Conservation (phyloP, 1,140 invertebrate species). For the Mesaphorura yosii region DNA sequence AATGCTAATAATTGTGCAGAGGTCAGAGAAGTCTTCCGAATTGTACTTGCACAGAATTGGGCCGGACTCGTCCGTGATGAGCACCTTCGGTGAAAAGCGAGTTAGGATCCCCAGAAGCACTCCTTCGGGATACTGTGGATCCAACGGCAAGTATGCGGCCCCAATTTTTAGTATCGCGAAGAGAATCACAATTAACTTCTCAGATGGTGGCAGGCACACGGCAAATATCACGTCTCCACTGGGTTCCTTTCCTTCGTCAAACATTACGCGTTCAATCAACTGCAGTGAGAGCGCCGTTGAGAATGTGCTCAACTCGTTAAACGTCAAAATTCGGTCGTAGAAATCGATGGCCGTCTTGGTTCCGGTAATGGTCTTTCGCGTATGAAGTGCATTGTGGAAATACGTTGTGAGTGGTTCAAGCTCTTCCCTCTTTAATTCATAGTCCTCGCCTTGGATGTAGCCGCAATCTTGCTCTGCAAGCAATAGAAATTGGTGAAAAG, state of each 20-base stretch:
- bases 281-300: not conserved
- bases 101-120: slow-evolving; percentile 41
- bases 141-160: slow-evolving; percentile 67
- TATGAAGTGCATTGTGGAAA: not conserved
- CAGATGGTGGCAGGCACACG: slow-evolving; percentile 2
- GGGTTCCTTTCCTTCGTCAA: not conserved
- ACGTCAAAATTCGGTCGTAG: not conserved
- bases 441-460: not conserved
- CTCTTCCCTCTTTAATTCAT: not conserved
- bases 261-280: not conserved
- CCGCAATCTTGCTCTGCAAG: slow-evolving; percentile 1
- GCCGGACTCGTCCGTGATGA: slow-evolving; percentile 13
- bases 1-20: slow-evolving; percentile 1
- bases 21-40: not conserved
- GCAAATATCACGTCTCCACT: slow-evolving; percentile 18
- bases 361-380: not conserved
- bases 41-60: not conserved
- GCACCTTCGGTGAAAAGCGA: slow-evolving; percentile 2
- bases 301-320: not conserved
- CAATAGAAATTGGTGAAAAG: not conserved
- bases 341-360: not conserved
- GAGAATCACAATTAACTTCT: slow-evolving; percentile 14
- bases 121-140: slow-evolving; percentile 58
- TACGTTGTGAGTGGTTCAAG: not conserved
- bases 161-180: slow-evolving; percentile 58